These are phyloP conservation scores for Montipora capitata DNA, from an alignment of 92 coral and sea anemone genomes.

Conservation along the genomic window DNA sequence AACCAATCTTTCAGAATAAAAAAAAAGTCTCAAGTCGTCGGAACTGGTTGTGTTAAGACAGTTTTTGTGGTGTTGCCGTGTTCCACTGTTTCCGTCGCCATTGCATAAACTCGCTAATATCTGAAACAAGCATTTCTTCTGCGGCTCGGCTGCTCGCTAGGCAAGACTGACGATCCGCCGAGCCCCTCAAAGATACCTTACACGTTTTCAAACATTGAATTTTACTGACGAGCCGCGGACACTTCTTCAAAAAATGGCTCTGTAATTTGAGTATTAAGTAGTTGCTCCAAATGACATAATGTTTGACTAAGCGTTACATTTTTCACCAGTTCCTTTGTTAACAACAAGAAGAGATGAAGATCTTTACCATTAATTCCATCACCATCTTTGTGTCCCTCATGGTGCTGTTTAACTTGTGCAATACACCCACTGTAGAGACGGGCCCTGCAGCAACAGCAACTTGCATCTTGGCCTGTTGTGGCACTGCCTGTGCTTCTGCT, in stretches of 20 bases:
- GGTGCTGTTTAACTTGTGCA: neutral
- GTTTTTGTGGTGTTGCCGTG: too few relatives aligned
- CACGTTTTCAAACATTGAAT: too few relatives aligned
- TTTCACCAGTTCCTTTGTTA: neutral
- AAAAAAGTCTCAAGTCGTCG: too few relatives aligned
- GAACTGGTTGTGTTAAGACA: too few relatives aligned
- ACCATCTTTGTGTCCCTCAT: neutral
- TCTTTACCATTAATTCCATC: neutral
- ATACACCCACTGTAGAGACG: neutral
- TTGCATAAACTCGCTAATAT: too few relatives aligned
- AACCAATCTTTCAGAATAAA: too few relatives aligned
- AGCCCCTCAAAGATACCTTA: too few relatives aligned
- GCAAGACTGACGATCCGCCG: too few relatives aligned
- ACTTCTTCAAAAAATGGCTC: neutral
- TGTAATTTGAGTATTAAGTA: neutral
- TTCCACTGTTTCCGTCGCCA: too few relatives aligned
- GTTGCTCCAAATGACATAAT: neutral
- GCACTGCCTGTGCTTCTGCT: neutral
- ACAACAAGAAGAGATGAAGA: neutral
- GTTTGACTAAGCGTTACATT: neutral
- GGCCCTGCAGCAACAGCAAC: neutral
- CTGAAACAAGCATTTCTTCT: too few relatives aligned
- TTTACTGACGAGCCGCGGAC: neutral
- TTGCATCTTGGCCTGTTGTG: constrained; percentile 1
- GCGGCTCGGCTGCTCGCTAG: too few relatives aligned